phyloP scores from a whole-genome alignment of 2,113 vertebrate genomes.

The Fulmarus glacialis region DNA sequence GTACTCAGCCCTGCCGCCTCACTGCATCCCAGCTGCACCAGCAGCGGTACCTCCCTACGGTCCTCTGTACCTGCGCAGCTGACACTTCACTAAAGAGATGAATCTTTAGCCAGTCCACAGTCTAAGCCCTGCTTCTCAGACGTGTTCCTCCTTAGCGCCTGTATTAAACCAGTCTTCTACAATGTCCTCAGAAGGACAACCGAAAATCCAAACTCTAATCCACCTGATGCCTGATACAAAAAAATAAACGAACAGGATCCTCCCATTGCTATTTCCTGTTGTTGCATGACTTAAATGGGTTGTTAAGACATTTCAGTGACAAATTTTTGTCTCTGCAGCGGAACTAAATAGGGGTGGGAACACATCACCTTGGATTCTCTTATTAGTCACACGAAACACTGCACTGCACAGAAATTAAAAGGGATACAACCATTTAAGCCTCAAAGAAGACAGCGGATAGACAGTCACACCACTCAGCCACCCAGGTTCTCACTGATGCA shows the following conservation, averaged over 20 bases:
- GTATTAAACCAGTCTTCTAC: background rate
- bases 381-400: constrained; percentile 42
- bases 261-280: background rate
- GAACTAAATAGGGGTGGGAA: constrained; percentile 39
- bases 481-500: constrained; percentile 61
- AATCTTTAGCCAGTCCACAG: background rate
- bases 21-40: background rate
- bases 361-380: constrained; percentile 4
- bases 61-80: background rate
- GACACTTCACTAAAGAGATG: background rate
- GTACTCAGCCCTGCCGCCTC: background rate
- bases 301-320: constrained; percentile 9
- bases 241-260: background rate
- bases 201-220: background rate
- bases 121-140: background rate
- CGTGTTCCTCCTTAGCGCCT: background rate
- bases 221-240: background rate
- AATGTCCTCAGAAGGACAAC: background rate
- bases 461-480: constrained; percentile 66
- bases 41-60: background rate
- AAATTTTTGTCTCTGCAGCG: background rate
- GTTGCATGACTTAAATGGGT: background rate
- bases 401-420: constrained; percentile 53
- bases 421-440: constrained; percentile 46
- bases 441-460: constrained; percentile 35